These are phyloP conservation scores for Philypnodon macrostomus DNA, from an alignment of 2,797 vertebrate genomes.

Conservation along the genomic window DNA sequence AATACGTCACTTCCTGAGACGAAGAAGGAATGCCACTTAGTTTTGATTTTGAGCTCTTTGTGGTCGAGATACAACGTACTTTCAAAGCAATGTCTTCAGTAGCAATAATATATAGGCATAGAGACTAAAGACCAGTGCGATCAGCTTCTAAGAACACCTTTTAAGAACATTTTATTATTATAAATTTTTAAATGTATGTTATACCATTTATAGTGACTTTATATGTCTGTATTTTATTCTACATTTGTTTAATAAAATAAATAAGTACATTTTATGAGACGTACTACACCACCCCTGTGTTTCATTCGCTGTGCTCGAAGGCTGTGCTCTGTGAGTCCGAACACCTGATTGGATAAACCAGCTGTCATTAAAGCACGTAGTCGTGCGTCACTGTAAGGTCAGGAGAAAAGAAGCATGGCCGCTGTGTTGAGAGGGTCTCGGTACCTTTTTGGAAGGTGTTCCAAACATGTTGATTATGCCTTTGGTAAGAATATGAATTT, in stretches of 20 bases:
- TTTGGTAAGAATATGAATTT: constrained; percentile 63
- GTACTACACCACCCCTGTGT: constrained; percentile 7
- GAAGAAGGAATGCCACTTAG: constrained; percentile 29
- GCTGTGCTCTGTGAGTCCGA: background rate
- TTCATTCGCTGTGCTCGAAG: constrained; percentile 44
- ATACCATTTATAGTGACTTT: no score
- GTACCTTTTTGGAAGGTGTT: constrained; percentile 64
- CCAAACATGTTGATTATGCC: constrained; percentile 68
- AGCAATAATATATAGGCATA: no score
- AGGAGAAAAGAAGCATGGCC: constrained; percentile 79
- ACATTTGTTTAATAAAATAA: background rate
- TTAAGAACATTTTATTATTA: no score
- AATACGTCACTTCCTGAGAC: constrained; percentile 65
- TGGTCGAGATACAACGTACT: no score
- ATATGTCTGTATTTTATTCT: background rate
- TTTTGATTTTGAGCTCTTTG: background rate
- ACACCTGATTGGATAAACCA: constrained; percentile 50
- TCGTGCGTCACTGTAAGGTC: constrained; percentile 56
- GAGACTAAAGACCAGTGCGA: no score
- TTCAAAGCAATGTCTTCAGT: no score
- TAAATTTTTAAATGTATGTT: no score
- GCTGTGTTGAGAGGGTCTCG: constrained; percentile 74
- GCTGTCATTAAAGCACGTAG: constrained; percentile 22
- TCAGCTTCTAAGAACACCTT: no score
- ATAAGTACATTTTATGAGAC: no score